Evolutionary conservation across 2,113 vertebrate genomes (phyloP), one percentile per base, ranked within the genome.

Genomic region (Trichechus manatus): DNA sequence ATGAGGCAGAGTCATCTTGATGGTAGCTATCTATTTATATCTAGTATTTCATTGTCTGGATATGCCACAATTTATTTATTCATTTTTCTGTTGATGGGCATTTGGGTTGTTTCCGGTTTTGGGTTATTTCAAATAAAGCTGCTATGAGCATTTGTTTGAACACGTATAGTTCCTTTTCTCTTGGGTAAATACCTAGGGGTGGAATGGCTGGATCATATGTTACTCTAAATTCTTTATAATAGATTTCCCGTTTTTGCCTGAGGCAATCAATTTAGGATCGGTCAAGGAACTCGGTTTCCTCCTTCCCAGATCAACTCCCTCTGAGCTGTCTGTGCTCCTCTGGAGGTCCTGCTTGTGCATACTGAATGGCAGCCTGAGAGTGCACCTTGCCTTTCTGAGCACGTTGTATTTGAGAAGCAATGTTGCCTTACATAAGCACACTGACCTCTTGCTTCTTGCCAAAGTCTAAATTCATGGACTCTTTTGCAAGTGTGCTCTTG

Each of bases 391-490:
- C 94, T 89, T 96, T 89, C 96, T 1, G 33, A 42, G 89, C 96
- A 96, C 47, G 5, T 93, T 3, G 9, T 47, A 0, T 86, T 31
- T 25, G 86, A 86, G 95, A 63, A 95, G 63, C 79, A 3, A 0
- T 42, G 83, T 77, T 23, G 89, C 87, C 93, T 96, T 93, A 93
- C 81, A 90, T 81, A 93, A 97, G 96, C 80, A 78, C 36, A 0
- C 80, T 68, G 93, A 97, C 96, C 96, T 94, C 97, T 77, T 72
- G 79, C 93, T 95, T 86, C 96, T 94, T 36, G 50, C 91, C 78
- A 36, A 72, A 94, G 84, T 87, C 83, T 96, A 59, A 95, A 96
- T 89, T 85, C 89, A 61, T n/a, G 89, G 84, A 94, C 87, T 95
- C 59, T 93, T 95, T 87, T 87, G 87, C 95, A 36, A 96, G 87